Percentiles rank a stretch among this genome's conserved stretches.
Evolutionary conservation across 2,888 invertebrate genomes (phyloP).

Genomic region (Drosophila mimica): DNA sequence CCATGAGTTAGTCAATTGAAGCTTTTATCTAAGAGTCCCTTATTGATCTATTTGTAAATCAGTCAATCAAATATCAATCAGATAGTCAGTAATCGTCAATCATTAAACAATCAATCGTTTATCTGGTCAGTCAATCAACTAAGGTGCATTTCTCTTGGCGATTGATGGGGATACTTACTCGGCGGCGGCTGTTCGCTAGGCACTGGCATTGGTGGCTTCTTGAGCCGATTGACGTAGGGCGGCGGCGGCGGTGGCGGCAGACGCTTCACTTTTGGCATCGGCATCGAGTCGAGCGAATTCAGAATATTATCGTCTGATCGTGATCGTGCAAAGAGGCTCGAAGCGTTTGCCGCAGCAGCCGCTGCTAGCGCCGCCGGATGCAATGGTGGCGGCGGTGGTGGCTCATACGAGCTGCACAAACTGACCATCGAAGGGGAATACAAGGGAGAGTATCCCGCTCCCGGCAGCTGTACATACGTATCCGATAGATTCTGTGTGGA

Average conservation of each 20-base stretch:
- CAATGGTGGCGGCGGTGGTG: slow-evolving; percentile 88
- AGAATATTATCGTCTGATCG: slow-evolving; percentile 93
- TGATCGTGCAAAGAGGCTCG: slow-evolving; percentile 88
- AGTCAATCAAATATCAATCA: background rate
- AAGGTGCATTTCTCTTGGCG: background rate
- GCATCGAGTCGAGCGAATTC: slow-evolving; percentile 87
- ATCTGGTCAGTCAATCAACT: background rate
- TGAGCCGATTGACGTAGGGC: slow-evolving; percentile 85
- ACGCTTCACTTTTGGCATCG: slow-evolving; percentile 86
- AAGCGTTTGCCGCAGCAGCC: slow-evolving; percentile 80
- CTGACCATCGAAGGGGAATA: slow-evolving; percentile 89
- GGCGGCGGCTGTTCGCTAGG: slow-evolving; percentile 85
- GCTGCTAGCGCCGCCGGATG: slow-evolving; percentile 85
- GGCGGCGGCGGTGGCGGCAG: slow-evolving; percentile 87
- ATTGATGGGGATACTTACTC: slow-evolving; percentile 75
- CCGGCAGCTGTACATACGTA: slow-evolving; percentile 89
- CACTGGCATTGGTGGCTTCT: slow-evolving; percentile 86
- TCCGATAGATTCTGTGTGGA: slow-evolving; percentile 93
- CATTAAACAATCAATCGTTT: background rate
- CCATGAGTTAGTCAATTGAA: background rate
- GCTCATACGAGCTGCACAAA: slow-evolving; percentile 88
- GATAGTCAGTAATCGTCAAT: background rate
- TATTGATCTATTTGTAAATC: background rate
- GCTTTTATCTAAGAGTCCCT: background rate
- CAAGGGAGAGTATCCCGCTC: slow-evolving; percentile 87